Percentiles rank a stretch among this genome's conserved stretches.
Evolutionary conservation across 2,113 vertebrate species (phyloP).

Genomic region (Amphilophus citrinellus): DNA sequence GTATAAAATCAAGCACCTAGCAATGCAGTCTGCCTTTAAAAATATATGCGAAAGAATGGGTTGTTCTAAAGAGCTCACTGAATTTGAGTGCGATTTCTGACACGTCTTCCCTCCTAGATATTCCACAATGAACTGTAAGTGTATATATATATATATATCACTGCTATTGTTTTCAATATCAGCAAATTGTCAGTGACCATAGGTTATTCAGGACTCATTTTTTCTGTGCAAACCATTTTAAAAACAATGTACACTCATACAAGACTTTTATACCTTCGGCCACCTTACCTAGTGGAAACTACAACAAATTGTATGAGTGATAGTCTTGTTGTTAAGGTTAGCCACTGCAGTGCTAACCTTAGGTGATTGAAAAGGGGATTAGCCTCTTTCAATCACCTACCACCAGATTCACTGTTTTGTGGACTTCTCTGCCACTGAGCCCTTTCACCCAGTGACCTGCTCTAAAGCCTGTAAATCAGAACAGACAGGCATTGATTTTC

Average conservation of each 20-base stretch:
- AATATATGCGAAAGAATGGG: neutral
- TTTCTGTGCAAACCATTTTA: neutral
- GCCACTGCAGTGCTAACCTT: neutral
- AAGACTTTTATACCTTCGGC: neutral
- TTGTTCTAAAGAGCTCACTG: neutral
- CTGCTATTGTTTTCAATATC: neutral
- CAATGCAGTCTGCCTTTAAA: neutral
- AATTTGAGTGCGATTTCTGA: neutral
- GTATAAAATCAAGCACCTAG: neutral
- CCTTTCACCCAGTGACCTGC: conserved; percentile 54
- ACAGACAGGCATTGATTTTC: neutral
- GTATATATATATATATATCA: neutral
- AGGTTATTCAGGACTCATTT: neutral
- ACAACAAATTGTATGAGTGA: neutral
- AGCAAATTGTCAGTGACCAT: neutral
- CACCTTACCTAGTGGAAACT: neutral
- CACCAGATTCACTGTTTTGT: conserved; percentile 1
- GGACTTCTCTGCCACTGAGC: conserved; percentile 3
- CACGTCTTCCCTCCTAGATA: neutral
- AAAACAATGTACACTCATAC: neutral
- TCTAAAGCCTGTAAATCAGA: conserved; percentile 35
- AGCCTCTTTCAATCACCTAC: conserved; percentile 28
- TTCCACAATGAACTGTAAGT: neutral
- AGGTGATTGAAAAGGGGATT: too few relatives aligned
- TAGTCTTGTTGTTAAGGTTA: neutral